Conservation (phyloP, 2,888 invertebrate species). For the Drosophila merina region DNA sequence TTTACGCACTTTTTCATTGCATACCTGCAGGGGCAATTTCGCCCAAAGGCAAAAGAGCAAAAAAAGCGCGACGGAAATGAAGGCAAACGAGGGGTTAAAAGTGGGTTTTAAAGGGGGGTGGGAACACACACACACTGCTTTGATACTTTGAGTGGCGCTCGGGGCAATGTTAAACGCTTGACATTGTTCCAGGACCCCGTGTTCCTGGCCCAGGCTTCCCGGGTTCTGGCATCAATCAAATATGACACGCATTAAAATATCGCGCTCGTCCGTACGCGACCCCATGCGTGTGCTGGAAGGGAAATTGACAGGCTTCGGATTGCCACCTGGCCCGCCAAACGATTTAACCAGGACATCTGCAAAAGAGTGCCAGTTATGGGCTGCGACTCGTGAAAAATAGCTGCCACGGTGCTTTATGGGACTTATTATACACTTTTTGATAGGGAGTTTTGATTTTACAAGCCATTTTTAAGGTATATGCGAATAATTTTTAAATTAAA, state of each 20-base stretch:
- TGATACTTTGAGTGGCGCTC: conserved; percentile 56
- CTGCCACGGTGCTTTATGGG: conserved; percentile 15
- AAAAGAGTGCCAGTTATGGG: conserved; percentile 23
- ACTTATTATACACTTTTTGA: conserved; percentile 23
- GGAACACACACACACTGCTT: conserved; percentile 12
- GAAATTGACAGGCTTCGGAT: conserved; percentile 58
- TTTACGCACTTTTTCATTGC: conserved; percentile 66
- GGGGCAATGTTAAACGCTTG: conserved; percentile 71
- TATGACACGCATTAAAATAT: conserved; percentile 78
- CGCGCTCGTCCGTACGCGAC: conserved; percentile 36
- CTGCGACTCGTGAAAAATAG: conserved; percentile 31
- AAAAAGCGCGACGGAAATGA: conserved; percentile 21
- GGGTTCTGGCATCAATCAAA: conserved; percentile 69
- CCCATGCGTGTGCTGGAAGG: conserved; percentile 28
- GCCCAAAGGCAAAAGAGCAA: conserved; percentile 12
- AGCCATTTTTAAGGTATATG: too few species aligned
- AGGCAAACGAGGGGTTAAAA: conserved; percentile 10
- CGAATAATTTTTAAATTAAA: too few species aligned
- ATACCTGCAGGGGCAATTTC: conserved; percentile 70
- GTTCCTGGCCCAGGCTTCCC: conserved; percentile 1
- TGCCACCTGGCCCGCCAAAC: conserved; percentile 20
- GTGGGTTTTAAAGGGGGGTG: background rate
- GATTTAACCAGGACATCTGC: conserved; percentile 30
- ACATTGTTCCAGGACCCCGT: conserved; percentile 62
- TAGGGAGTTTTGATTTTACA: background rate